Conservation (phyloP, 2,888 invertebrate genomes). For the Heliconius charithonia region DNA sequence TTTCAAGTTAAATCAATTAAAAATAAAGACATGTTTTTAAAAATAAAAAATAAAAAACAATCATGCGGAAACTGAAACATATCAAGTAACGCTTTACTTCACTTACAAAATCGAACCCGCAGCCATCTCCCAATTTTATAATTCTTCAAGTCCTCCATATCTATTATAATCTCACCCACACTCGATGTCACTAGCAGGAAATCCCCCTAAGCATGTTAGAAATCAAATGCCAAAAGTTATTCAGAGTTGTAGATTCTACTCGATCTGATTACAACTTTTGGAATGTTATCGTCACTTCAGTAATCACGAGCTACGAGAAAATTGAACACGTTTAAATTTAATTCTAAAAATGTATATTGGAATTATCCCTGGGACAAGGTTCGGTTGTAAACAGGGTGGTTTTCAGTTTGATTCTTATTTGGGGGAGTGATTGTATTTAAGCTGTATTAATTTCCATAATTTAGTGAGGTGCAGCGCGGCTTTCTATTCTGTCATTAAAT, state of each 20-base stretch:
- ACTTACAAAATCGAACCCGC: not conserved
- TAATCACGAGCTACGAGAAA: conserved; percentile 25
- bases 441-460: not conserved
- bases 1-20: too few species aligned
- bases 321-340: conserved; percentile 3
- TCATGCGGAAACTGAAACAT: too few species aligned
- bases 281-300: conserved; percentile 35
- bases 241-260: conserved; percentile 28
- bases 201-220: conserved; percentile 15
- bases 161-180: conserved; percentile 4
- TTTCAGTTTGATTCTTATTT: not conserved
- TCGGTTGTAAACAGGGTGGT: not conserved
- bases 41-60: too few species aligned
- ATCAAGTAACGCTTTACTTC: too few species aligned
- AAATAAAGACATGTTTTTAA: too few species aligned
- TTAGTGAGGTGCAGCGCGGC: not conserved
- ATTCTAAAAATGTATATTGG: conserved; percentile 10
- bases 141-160: not conserved
- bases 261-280: conserved; percentile 35
- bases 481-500: not conserved
- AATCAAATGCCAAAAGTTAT: conserved; percentile 33
- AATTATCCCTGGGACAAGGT: not conserved
- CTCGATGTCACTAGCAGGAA: conserved; percentile 24
- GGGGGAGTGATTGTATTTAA: not conserved
- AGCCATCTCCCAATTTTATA: not conserved